Conservation (phyloP, 2,113 vertebrate species). For the Prietella phreatophila region DNA sequence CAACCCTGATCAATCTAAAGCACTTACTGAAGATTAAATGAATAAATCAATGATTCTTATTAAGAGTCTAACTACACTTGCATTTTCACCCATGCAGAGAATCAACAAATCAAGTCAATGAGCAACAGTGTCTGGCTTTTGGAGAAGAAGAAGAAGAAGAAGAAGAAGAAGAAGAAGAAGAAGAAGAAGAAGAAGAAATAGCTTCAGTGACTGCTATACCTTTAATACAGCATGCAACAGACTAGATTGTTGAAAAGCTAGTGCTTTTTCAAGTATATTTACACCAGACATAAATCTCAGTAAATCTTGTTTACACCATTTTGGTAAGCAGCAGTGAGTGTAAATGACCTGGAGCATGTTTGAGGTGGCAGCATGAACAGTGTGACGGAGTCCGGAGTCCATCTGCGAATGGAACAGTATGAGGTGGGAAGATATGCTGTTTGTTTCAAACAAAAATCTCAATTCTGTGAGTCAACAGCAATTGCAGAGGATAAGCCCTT, state of each 20-base stretch:
- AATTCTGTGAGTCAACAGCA: slow-evolving; percentile 69
- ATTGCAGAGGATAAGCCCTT: slow-evolving; percentile 73
- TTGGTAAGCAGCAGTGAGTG: slow-evolving; percentile 14
- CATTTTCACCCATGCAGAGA: slow-evolving; percentile 1
- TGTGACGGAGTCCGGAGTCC: neutral
- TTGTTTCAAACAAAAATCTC: slow-evolving; percentile 56
- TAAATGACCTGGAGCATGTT: slow-evolving; percentile 31
- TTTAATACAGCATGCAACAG: neutral
- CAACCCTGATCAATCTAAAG: neutral
- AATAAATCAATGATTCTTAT: neutral
- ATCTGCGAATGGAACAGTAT: slow-evolving; percentile 13
- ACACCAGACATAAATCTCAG: neutral
- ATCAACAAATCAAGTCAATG: slow-evolving; percentile 6
- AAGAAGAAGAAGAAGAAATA: neutral
- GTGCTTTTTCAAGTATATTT: neutral
- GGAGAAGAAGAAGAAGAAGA: neutral
- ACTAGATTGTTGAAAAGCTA: neutral
- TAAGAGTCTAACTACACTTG: neutral
- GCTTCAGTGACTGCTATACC: too few relatives aligned
- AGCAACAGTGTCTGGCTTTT: neutral
- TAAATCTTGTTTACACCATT: neutral
- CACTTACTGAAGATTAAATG: neutral
- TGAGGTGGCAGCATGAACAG: slow-evolving; percentile 17
- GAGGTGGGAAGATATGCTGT: slow-evolving; percentile 53
- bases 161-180: neutral